These are phyloP conservation scores for Acanthisitta chloris DNA, from an alignment of 2,113 vertebrate genomes.

Conservation along the genomic window DNA sequence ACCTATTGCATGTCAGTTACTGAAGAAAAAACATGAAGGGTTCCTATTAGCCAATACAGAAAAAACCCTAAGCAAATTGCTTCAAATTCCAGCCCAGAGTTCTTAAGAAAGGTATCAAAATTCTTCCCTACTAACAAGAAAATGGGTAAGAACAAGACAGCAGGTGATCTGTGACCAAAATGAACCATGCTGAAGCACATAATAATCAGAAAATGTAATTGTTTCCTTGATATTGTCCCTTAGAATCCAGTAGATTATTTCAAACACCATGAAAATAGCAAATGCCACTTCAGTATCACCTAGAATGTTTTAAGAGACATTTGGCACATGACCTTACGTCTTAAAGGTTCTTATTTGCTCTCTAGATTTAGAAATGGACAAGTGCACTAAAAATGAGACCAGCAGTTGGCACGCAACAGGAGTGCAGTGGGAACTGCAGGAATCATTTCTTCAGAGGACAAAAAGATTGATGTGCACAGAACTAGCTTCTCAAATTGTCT, in stretches of 20 bases:
- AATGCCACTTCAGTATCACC: neutral
- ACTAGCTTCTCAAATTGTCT: neutral
- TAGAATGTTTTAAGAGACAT: neutral
- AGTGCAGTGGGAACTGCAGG: neutral
- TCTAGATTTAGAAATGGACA: neutral
- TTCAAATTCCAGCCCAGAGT: neutral
- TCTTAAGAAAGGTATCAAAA: neutral
- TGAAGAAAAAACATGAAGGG: neutral
- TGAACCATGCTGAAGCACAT: rapidly evolving
- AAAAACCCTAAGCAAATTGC: neutral
- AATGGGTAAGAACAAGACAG: neutral
- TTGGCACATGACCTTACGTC: neutral
- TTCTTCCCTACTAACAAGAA: neutral
- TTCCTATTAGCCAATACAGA: neutral
- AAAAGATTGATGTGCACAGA: neutral
- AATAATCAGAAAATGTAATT: neutral
- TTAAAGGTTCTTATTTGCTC: neutral
- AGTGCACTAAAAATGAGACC: neutral
- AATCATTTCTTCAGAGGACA: neutral
- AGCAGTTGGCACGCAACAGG: neutral
- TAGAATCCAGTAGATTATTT: neutral
- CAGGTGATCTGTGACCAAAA: neutral
- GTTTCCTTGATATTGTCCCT: neutral
- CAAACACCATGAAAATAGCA: neutral
- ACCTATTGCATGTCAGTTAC: neutral